These are phyloP conservation scores for Xenops minutus DNA, from an alignment of 2,797 vertebrate species.

Conservation along the genomic window DNA sequence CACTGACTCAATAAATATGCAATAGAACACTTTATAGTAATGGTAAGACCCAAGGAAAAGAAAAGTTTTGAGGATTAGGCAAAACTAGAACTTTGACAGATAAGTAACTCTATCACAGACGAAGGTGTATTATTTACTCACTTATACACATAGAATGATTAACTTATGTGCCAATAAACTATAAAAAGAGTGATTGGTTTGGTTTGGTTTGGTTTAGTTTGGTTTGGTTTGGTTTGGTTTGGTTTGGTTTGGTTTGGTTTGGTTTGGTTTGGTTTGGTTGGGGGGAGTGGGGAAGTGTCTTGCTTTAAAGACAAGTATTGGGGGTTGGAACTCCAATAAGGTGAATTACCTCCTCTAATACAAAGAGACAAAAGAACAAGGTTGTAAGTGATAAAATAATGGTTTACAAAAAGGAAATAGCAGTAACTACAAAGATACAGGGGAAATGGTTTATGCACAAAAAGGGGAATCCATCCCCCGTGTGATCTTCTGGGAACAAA, in stretches of 20 bases:
- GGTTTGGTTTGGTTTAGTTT: too few species aligned
- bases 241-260: too few species aligned
- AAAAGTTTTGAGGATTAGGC: background rate
- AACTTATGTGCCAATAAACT: background rate
- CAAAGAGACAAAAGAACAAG: background rate
- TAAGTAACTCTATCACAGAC: background rate
- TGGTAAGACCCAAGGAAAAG: background rate
- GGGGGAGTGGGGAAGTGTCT: rapidly evolving
- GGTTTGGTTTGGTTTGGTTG: background rate
- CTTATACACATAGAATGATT: background rate
- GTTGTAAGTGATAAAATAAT: background rate
- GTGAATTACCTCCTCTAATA: background rate
- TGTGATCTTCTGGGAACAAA: background rate
- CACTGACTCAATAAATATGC: background rate
- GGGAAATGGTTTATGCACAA: background rate
- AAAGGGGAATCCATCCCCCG: background rate
- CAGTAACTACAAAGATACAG: background rate
- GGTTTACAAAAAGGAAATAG: background rate
- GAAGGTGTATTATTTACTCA: background rate
- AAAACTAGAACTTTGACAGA: background rate
- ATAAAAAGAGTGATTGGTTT: rapidly evolving
- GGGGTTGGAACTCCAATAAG: background rate
- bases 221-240: background rate
- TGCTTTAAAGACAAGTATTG: background rate
- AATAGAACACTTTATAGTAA: background rate